These are phyloP conservation scores for Eulemur mongoz DNA, from an alignment of 2,797 vertebrate species.

Conservation along the genomic window DNA sequence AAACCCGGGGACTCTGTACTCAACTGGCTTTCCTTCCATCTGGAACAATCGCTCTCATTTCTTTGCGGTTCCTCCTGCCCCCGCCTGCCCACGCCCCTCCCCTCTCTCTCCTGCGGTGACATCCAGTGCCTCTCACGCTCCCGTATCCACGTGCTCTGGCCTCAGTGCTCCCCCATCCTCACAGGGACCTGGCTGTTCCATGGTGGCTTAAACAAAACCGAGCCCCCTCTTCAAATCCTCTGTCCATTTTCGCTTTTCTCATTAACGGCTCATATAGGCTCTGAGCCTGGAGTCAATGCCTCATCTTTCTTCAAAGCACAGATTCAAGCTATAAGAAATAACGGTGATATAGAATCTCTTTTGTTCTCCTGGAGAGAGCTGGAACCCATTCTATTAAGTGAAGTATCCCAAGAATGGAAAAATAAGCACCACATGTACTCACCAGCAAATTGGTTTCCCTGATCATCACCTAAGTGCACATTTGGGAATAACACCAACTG, in stretches of 20 bases:
- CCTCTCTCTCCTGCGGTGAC: neutral
- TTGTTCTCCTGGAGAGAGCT: too few relatives aligned
- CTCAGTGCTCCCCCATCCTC: neutral
- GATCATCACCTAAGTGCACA: too few relatives aligned
- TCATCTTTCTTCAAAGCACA: neutral
- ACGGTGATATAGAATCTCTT: too few relatives aligned
- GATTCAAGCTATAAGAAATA: too few relatives aligned
- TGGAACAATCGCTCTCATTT: neutral
- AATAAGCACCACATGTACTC: too few relatives aligned
- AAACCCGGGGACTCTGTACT: fast-evolving
- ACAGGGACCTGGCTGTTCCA: too few relatives aligned
- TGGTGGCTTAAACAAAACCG: neutral
- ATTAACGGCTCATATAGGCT: neutral
- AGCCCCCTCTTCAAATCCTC: too few relatives aligned
- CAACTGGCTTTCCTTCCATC: neutral
- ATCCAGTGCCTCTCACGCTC: neutral
- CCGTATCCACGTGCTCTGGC: neutral
- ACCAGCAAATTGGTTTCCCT: too few relatives aligned
- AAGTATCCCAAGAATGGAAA: too few relatives aligned
- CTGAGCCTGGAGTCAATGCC: neutral
- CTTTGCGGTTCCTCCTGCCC: neutral
- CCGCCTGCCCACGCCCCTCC: neutral
- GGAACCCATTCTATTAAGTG: too few relatives aligned
- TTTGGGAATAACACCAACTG: too few relatives aligned
- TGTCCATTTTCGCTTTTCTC: neutral